A percentile compares a stretch with the other conserved stretches of the same genome.
Conservation (phyloP, 2,113 vertebrate genomes). For the Macrotis lagotis region DNA sequence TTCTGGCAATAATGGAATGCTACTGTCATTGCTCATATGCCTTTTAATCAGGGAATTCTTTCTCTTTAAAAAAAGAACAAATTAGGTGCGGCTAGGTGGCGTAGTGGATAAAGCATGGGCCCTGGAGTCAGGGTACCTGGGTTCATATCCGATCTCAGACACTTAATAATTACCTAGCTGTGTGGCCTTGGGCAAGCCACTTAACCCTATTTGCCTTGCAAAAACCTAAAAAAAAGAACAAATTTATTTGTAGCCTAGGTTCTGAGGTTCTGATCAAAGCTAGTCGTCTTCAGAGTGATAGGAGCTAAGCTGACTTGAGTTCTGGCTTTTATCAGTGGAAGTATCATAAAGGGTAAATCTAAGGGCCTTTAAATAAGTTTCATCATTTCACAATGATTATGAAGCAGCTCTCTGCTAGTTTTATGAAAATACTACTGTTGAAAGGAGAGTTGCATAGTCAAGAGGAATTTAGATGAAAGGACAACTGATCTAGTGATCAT, state of each 20-base stretch:
- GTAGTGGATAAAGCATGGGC: too few species aligned
- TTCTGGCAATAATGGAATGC: neutral
- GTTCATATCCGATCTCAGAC: too few species aligned
- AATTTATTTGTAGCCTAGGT: fast-evolving
- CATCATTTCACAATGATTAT: neutral
- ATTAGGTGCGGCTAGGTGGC: too few species aligned
- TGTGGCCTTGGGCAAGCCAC: too few species aligned
- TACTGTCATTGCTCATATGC: neutral
- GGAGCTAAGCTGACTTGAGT: neutral
- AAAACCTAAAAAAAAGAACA: fast-evolving
- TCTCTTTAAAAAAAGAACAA: fast-evolving
- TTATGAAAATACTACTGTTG: neutral
- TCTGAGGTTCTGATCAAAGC: neutral
- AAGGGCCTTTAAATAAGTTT: neutral
- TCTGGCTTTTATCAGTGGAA: neutral
- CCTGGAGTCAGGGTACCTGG: too few species aligned
- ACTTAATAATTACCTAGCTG: too few species aligned
- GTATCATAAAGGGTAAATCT: too few species aligned
- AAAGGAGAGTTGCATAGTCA: too few species aligned
- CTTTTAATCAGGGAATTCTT: neutral
- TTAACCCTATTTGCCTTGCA: too few species aligned
- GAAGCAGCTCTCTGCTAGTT: neutral
- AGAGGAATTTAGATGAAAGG: too few species aligned
- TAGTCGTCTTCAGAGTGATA: neutral
- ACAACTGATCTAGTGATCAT: neutral